Conservation (phyloP, 2,888 invertebrate genomes). For the Sialis fuliginosa region DNA sequence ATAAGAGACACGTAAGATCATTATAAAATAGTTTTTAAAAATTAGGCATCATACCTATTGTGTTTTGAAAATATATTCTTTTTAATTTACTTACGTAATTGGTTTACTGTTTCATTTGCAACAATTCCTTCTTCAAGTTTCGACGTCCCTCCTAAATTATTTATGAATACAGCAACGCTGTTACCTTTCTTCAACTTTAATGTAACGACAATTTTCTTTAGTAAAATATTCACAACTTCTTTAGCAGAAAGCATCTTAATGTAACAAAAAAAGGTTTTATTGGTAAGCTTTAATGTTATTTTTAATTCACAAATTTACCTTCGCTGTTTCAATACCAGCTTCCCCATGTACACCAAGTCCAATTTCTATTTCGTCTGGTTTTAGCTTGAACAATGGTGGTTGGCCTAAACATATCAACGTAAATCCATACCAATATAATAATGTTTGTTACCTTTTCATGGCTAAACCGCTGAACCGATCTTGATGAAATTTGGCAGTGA, state of each 20-base stretch:
- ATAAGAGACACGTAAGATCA: too few species aligned
- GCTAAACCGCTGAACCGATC: too few species aligned
- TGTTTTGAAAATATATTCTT: too few species aligned
- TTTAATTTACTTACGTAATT: conserved; percentile 32
- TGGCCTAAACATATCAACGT: conserved; percentile 24
- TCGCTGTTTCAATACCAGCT: conserved; percentile 28
- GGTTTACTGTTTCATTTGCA: conserved; percentile 41
- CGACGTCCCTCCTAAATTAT: conserved; percentile 61
- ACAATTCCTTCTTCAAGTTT: conserved; percentile 56
- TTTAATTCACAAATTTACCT: conserved; percentile 13
- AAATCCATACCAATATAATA: too few species aligned
- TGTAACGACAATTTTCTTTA: background rate
- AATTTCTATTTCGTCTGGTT: conserved; percentile 43
- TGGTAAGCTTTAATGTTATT: too few species aligned
- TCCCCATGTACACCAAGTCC: conserved; percentile 37
- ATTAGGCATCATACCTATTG: too few species aligned
- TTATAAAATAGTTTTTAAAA: too few species aligned
- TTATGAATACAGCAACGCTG: conserved; percentile 47
- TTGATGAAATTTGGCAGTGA: too few species aligned
- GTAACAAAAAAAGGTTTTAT: too few species aligned
- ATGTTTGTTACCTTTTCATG: too few species aligned
- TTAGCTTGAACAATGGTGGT: conserved; percentile 41
- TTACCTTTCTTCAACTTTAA: conserved; percentile 13
- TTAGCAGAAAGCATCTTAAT: too few species aligned
- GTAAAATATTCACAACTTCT: too few species aligned